Evolutionary conservation across 1,140 invertebrate genomes (phyloP), one percentile per base, ranked within the genome.

Genomic region (Drosophila equinoxialis): DNA sequence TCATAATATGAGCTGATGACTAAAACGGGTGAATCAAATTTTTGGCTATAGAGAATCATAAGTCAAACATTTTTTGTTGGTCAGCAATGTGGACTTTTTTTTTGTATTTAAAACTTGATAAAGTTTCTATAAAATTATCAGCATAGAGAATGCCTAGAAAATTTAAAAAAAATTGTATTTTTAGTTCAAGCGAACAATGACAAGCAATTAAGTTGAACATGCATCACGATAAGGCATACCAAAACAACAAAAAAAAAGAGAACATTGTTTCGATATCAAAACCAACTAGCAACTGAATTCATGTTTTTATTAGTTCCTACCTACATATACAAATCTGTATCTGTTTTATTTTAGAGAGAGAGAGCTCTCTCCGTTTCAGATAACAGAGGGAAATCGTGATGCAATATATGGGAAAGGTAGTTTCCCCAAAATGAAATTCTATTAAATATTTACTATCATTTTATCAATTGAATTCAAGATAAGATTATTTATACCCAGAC

Each of bases 401-500:
- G 7, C 1, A 17, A 6, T 48, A 6, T 48, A 7, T 20, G 6
- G 42, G 13, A 48, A 20, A 20, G 45, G 14, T 48, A 23, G 45
- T 51, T 3, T 23, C 7, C 7, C 45, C 17, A 45, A 45, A 45
- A 45, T 45, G 13, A 45, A 45, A 11, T 51, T 51, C 8, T 48
- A 48, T 23, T 11, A 14, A 51, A 51, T 51, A 51, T 51, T 51
- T 51, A 51, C 45, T 23, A 51, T n/a, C 45, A 23, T 51, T 23
- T 23, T 23, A 51, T 51, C 45, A 51, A 51, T 51, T 51, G 17
- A 51, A 51, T 51, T 11, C 17, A 51, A 51, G 45, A 51, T 51
- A 51, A 51, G 45, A 51, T 51, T 51, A 23, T 14, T 14, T 20
- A 48, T 48, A 51, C 8, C 2, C 20, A 37, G 35, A 37, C 35